These are phyloP conservation scores for Tricholaema leucomelas DNA, from an alignment of 2,113 vertebrate species.

Conservation along the genomic window DNA sequence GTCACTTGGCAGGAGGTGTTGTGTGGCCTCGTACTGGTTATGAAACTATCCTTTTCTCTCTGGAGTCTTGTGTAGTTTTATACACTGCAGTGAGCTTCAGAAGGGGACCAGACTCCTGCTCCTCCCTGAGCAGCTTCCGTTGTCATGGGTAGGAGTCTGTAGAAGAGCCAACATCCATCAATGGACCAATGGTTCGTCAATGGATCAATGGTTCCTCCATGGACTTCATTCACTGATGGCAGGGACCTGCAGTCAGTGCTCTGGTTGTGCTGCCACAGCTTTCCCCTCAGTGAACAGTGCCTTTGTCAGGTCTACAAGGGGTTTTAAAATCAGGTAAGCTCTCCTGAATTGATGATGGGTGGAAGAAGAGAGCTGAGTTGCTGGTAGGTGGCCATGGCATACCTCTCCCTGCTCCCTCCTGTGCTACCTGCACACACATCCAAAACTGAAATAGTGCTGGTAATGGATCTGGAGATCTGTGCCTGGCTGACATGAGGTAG, in stretches of 20 bases:
- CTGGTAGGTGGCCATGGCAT: background rate
- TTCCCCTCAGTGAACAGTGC: background rate
- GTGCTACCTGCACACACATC: fast-evolving
- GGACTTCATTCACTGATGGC: fast-evolving
- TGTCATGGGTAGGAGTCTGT: background rate
- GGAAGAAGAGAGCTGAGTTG: background rate
- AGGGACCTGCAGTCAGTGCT: background rate
- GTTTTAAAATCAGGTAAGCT: background rate
- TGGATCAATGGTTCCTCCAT: fast-evolving
- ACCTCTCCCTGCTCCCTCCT: background rate
- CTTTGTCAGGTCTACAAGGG: background rate
- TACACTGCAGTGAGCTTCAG: background rate
- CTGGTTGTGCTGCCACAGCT: background rate
- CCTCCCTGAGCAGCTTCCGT: background rate
- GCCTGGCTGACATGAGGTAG: background rate
- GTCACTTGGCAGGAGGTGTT: background rate
- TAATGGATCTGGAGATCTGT: background rate
- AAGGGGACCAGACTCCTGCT: fast-evolving
- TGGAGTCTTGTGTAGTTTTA: background rate
- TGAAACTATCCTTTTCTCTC: fast-evolving
- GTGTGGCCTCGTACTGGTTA: fast-evolving
- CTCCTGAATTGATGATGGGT: background rate
- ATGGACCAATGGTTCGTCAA: background rate
- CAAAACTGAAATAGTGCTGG: fast-evolving
- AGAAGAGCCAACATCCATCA: background rate